Base-by-base conservation (phyloP, 2,797 vertebrate genomes). In the Arctocebus calabarensis region DNA sequence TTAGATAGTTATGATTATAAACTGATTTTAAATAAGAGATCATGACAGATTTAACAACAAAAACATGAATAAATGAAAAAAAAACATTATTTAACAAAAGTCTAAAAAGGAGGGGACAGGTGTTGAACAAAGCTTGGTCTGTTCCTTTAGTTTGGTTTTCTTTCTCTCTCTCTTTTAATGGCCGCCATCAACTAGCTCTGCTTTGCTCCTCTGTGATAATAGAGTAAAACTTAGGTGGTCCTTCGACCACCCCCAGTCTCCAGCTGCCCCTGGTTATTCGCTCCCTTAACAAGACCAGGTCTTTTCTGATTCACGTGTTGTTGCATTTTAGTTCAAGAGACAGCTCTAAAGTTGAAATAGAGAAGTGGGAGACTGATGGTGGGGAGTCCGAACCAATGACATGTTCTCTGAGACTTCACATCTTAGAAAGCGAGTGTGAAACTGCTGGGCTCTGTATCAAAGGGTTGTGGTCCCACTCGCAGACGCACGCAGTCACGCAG, bases 151-250 rank as follows among this genome's bases (percentile, higher is more conserved):
- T 7, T 12, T 32, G 43, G 34, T 14, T 59, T 29, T 34, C 17
- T 70, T 37, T 75, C 10, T 88, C 34, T 52, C 3, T 55, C 22
- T 29, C 3, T 62, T 9, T 66, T 68, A 93, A 86, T 23, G 64
- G 23, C 61, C 55, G 73, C 45, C 90, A 83, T 59, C 29, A 79
- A 48, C 45, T 40, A n/a, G 40, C 27, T 77, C 4, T 84, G 43
- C 40, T 88, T 89, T 73, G 57, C 45, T 92, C 73, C n/a, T 66
- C 55, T 90, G 66, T 93, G 14, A 84, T 52, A 92, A 71, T 23
- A 74, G 83, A 78, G 17, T 22, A 37, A 96, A 91, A 96, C 89
- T 52, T 95, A 88, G 91, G 94, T 94, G 93, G 96, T 96, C 94
- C 73, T 77, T 79, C 70, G 91, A 74, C 88, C 55, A 77, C 74